phyloP scores from a whole-genome alignment of 1,140 invertebrate genomes.

The Nasonia longicornis region DNA sequence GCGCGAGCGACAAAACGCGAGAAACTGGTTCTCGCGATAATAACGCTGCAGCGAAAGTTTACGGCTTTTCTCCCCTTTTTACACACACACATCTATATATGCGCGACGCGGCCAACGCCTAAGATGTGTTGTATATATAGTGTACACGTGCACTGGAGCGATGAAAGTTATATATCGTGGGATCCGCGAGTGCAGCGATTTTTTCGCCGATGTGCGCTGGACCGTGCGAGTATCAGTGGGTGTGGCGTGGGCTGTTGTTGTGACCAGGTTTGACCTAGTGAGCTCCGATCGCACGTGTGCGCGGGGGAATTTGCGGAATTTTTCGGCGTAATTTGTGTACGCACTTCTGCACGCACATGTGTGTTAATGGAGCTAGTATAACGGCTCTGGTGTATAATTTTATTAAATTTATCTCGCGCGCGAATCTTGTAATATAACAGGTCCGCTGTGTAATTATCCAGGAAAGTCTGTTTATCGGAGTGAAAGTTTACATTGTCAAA shows the following conservation, averaged over 20 bases:
- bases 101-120: slow-evolving; percentile 15
- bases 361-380: background rate
- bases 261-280: background rate
- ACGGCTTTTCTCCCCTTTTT: slow-evolving; percentile 44
- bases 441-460: no score
- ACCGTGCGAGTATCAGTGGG: background rate
- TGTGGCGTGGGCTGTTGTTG: background rate
- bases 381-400: no score
- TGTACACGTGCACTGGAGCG: background rate
- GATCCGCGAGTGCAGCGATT: background rate
- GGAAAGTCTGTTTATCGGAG: no score
- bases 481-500: no score
- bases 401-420: no score
- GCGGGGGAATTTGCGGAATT: background rate
- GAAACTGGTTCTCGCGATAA: background rate
- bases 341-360: background rate
- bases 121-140: slow-evolving; percentile 13
- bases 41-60: slow-evolving; percentile 39
- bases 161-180: slow-evolving; percentile 51
- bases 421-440: no score
- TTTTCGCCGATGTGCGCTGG: background rate
- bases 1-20: background rate
- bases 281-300: no score
- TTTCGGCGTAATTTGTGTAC: background rate
- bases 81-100: background rate